Evolutionary conservation across 2,113 vertebrate genomes (phyloP), one percentile per base, ranked within the genome.

Genomic region (Labrus mixtus): DNA sequence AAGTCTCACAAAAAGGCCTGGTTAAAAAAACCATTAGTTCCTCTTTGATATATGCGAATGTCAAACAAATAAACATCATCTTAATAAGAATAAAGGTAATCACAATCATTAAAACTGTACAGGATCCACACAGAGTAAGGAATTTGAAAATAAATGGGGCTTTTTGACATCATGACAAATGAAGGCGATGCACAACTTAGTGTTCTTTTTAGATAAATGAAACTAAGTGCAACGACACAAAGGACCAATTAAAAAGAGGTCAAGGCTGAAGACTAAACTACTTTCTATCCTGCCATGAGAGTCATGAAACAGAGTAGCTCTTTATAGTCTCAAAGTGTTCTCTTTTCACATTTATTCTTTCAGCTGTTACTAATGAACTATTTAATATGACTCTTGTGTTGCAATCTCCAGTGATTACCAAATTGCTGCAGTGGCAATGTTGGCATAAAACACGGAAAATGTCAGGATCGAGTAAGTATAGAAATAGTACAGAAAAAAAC

Each of bases 231-330:
- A 19, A 17, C 51, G 37, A 23, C 33, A 66, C 6, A 58, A 69
- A 61, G 50, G 16, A 20, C 3, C 11, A 22, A 8, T 63, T 20
- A 9, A 45, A 61, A 62, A 45, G 25, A 58, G 61, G 45, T 61
- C 78, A 63, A 53, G 43, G 59, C 55, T 62, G 22, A 48, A 56
- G 46, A 72, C 8, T 3, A 10, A 29, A 36, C 51, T 6, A 50
- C 16, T 50, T 46, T 64, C 53, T 56, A 13, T 68, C 19, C 45
- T 22, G 39, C n/a, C 55, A 15, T 43, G 64, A 23, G 50, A 33
- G 48, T 39, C 46, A 54, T 25, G 43, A 64, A 50, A 43, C 60
- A 59, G 12, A 54, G 76, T 60, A 48, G n/a, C 63, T 22, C 7
- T 4, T 5, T 45, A 5, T 46, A 6, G 1, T 46, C 45, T 13